Evolutionary conservation across 2,888 invertebrate genomes (phyloP), one percentile per base, ranked within the genome.

Genomic region (Disparrhopalites patrizii): DNA sequence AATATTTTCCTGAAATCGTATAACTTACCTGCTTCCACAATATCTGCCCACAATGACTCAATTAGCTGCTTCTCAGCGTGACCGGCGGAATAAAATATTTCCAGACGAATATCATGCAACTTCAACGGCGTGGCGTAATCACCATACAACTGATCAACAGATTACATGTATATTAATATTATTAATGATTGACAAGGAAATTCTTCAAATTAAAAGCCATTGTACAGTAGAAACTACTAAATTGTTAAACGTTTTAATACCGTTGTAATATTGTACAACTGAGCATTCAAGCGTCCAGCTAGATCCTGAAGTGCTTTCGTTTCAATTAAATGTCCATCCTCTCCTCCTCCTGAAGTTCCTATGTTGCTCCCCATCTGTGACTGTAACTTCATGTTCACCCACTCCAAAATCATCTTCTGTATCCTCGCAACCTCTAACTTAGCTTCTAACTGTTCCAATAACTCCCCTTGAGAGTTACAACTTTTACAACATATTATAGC

Each of bases 401-500:
- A 85, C 69, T 87, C 86, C 33, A 88, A 79, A 63, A 75, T 71
- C 8, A 62, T 66, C 56, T 88, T 87, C 79, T 92, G 93, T 67
- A 93, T 88, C 75, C 89, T 85, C 23, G 91, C 91, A 70, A 96
- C 93, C 81, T 96, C 95, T 78, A 89, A 87, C 79, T 92, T 93
- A 80, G 97, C 97, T 80, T 95, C 93, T 58, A 96, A 81, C 77
- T 94, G 91, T 73, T 91, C 88, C 65, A 94, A 82, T 77, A 93
- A 87, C 66, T 91, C 88, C 1, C 87, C 91, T 23, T 87, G 84
- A 75, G 85, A 86, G 75, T 90, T 91, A 4, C 80, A 78, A 76
- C 94, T 93, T 66, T 96, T 87, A 85, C 96, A 91, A 79, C 96
- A 96, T 83, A 97, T 91, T 69, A 96, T 90, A 38, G 97, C 95